Evolutionary conservation across 2,113 vertebrate species (phyloP).

Genomic region (Rattus norvegicus): DNA sequence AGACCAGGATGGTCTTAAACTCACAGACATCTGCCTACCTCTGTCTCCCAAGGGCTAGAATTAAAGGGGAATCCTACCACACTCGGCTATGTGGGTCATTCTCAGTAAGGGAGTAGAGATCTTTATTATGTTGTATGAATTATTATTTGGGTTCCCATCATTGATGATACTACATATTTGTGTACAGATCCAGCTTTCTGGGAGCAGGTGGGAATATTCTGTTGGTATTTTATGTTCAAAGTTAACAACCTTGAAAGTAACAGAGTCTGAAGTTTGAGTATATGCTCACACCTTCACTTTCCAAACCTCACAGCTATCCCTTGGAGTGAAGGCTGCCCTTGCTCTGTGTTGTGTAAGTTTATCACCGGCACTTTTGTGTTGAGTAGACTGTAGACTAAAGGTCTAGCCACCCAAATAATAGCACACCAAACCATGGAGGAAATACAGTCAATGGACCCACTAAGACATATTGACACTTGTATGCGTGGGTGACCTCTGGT

Average conservation of each 20-base stretch:
- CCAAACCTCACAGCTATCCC: not conserved
- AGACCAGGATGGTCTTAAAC: not conserved
- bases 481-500: fast-evolving
- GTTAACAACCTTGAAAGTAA: not conserved
- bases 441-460: fast-evolving
- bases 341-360: fast-evolving
- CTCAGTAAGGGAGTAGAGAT: not conserved
- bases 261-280: fast-evolving
- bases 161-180: fast-evolving
- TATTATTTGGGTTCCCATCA: not conserved
- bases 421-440: not conserved
- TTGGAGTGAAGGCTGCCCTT: fast-evolving
- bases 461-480: too few relatives aligned
- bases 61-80: not conserved
- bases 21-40: not conserved
- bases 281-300: fast-evolving
- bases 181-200: not conserved
- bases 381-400: fast-evolving
- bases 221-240: not conserved
- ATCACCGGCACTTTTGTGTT: fast-evolving
- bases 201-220: not conserved
- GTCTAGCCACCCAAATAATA: too few relatives aligned
- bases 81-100: not conserved
- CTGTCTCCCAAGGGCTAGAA: not conserved
- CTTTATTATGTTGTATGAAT: not conserved